These are phyloP conservation scores for Phaonia tiefii DNA, from an alignment of 2,888 invertebrate species.

Conservation along the genomic window DNA sequence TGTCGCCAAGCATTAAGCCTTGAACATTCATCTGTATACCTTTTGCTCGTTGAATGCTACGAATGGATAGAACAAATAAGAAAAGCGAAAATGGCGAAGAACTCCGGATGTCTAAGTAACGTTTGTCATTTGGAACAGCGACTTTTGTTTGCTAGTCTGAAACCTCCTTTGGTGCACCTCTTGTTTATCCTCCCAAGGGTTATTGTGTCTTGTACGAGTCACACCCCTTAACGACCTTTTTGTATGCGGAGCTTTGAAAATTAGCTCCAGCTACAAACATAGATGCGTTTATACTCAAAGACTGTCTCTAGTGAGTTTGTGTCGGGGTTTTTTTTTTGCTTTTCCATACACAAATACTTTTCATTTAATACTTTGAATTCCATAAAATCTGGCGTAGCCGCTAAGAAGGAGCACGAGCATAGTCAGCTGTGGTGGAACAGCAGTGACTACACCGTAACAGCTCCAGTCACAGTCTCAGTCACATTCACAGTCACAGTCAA, in stretches of 20 bases:
- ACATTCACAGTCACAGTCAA: too few relatives aligned
- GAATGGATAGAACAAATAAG: neutral
- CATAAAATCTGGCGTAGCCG: neutral
- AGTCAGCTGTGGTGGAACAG: neutral
- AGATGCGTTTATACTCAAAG: neutral
- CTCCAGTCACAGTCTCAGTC: too few relatives aligned
- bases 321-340: too few relatives aligned
- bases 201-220: constrained; percentile 5
- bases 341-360: neutral
- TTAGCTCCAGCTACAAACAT: constrained; percentile 34
- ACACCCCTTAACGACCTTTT: constrained; percentile 5
- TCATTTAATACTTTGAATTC: constrained; percentile 3
- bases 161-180: constrained; percentile 3
- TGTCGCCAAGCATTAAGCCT: too few relatives aligned
- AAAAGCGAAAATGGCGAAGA: too few relatives aligned
- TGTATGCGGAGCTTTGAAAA: constrained; percentile 34
- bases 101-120: constrained; percentile 23
- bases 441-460: neutral
- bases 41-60: too few relatives aligned
- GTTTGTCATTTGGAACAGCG: constrained; percentile 12
- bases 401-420: neutral
- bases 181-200: constrained; percentile 17
- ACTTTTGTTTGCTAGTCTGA: neutral
- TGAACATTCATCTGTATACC: neutral
- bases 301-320: too few relatives aligned